phyloP scores from a whole-genome alignment of 2,888 invertebrate species.

The Andrena haemorrhoa region DNA sequence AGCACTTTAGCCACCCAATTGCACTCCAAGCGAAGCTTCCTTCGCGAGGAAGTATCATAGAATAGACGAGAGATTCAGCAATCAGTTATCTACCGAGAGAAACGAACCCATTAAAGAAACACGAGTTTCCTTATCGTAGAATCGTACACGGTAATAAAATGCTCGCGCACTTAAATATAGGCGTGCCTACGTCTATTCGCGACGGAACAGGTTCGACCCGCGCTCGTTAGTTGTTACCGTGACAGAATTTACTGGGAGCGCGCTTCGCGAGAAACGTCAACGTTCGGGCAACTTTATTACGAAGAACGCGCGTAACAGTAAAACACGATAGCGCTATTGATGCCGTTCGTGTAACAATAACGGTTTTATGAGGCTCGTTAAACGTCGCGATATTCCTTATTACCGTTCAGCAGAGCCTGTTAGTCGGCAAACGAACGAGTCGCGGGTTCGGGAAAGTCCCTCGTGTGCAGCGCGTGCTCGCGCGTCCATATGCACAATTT shows the following conservation, averaged over 20 bases:
- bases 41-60: neutral
- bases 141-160: conserved; percentile 35
- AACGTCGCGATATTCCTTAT: conserved; percentile 74
- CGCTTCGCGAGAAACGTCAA: conserved; percentile 17
- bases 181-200: neutral
- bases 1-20: neutral
- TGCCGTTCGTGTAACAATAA: conserved; percentile 70
- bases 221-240: conserved; percentile 21
- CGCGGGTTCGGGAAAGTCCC: no score
- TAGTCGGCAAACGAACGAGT: conserved; percentile 1
- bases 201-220: conserved; percentile 34
- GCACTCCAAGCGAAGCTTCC: neutral
- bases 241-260: conserved; percentile 20
- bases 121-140: conserved; percentile 1
- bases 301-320: conserved; percentile 59
- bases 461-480: neutral
- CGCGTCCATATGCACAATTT: neutral
- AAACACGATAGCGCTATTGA: conserved; percentile 74
- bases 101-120: neutral
- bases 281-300: conserved; percentile 31
- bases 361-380: conserved; percentile 77
- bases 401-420: conserved; percentile 30
- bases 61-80: neutral
- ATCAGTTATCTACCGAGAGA: neutral
- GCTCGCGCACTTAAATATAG: conserved; percentile 2